These are phyloP conservation scores for Bubalus kerabau DNA, from an alignment of 2,113 vertebrate species.

Conservation along the genomic window DNA sequence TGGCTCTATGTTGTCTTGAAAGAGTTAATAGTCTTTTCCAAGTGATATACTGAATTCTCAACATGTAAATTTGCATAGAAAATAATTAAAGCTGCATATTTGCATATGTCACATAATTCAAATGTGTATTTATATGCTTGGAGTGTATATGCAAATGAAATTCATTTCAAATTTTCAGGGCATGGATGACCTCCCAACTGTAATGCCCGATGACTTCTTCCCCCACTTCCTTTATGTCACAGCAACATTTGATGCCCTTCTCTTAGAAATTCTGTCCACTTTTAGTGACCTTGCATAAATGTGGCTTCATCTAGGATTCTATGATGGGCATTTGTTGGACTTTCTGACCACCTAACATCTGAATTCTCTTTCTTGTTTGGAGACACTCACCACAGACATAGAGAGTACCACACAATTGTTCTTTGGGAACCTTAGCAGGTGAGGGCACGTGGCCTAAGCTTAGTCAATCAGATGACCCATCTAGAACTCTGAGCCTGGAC, in stretches of 20 bases:
- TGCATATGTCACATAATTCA: slow-evolving; percentile 18
- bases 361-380: background rate
- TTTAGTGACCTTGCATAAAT: background rate
- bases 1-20: background rate
- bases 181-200: background rate
- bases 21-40: slow-evolving; percentile 23
- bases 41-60: slow-evolving; percentile 25
- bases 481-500: background rate
- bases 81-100: slow-evolving; percentile 26
- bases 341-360: background rate
- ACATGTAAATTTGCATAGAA: slow-evolving; percentile 47
- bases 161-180: slow-evolving; percentile 12
- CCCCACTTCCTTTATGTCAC: background rate
- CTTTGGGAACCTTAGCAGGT: background rate
- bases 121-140: slow-evolving; percentile 18
- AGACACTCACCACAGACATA: background rate
- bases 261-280: background rate
- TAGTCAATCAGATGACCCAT: background rate
- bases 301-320: background rate
- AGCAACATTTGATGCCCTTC: background rate
- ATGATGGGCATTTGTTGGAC: background rate
- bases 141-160: slow-evolving; percentile 30
- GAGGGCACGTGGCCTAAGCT: background rate
- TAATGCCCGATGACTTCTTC: background rate
- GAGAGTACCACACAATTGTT: background rate